phyloP scores from a whole-genome alignment of 2,113 vertebrate species.

The Malaclemys terrapin region DNA sequence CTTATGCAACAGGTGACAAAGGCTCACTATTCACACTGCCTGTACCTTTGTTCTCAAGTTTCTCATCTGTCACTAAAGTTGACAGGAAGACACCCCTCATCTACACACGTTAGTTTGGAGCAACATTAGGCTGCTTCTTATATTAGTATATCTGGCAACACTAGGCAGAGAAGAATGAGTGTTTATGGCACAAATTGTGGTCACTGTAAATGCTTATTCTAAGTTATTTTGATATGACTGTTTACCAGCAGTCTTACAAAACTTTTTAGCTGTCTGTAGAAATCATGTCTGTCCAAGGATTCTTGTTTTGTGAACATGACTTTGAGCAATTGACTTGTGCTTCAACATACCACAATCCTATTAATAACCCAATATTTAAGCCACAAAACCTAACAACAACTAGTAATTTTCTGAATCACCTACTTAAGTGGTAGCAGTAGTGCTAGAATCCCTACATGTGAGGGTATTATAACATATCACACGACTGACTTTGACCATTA shows the following conservation, averaged over 20 bases:
- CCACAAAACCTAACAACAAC: background rate
- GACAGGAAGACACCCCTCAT: background rate
- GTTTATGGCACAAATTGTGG: background rate
- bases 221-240: fast-evolving
- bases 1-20: background rate
- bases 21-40: background rate
- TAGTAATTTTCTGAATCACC: background rate
- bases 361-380: background rate
- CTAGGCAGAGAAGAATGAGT: background rate
- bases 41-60: background rate
- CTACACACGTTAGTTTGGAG: background rate
- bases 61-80: background rate
- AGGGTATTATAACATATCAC: background rate
- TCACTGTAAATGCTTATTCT: background rate
- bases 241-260: background rate
- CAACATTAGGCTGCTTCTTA: background rate
- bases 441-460: background rate
- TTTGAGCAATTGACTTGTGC: background rate
- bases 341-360: background rate
- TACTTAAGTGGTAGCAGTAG: background rate
- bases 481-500: background rate
- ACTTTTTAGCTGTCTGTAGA: background rate
- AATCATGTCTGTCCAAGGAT: background rate
- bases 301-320: background rate
- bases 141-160: background rate